These are phyloP conservation scores for Crotalus helleri DNA, from an alignment of 2,113 vertebrate species.

Conservation along the genomic window DNA sequence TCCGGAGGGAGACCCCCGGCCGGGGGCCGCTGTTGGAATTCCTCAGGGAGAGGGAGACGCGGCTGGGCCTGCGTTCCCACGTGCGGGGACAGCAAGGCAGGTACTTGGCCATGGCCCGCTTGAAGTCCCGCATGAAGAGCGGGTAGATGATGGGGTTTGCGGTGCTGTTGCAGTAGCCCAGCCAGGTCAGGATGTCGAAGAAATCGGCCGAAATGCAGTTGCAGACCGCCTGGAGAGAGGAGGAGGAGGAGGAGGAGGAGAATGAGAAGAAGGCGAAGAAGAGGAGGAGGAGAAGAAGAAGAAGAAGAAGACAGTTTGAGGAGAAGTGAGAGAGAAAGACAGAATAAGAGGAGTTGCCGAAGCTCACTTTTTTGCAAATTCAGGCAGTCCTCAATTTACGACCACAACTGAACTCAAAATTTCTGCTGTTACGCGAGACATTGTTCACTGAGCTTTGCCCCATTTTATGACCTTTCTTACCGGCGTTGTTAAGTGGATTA, in stretches of 20 bases:
- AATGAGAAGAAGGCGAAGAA: background rate
- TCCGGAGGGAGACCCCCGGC: conserved; percentile 64
- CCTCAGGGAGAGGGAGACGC: conserved; percentile 84
- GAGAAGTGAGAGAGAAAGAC: background rate
- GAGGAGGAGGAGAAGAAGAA: background rate
- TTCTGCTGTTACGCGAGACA: background rate
- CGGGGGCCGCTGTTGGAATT: conserved; percentile 83
- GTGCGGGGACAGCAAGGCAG: conserved; percentile 80
- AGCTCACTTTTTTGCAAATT: background rate
- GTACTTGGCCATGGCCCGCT: conserved; percentile 84
- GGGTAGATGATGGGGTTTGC: conserved; percentile 99
- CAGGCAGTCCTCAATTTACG: background rate
- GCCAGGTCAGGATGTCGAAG: conserved; percentile 92
- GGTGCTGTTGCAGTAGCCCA: conserved; percentile 98
- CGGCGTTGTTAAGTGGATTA: background rate
- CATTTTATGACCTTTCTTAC: background rate
- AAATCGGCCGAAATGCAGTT: conserved; percentile 80
- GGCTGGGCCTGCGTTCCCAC: conserved; percentile 67
- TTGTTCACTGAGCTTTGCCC: background rate
- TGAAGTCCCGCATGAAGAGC: conserved; percentile 97
- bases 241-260: background rate
- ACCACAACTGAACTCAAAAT: background rate
- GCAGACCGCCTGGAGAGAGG: conserved; percentile 79
- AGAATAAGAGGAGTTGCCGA: background rate
- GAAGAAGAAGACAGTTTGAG: background rate